Evolutionary conservation across 2,113 vertebrate species (phyloP), one percentile per base, ranked within the genome.

Genomic region (Taurulus bubalis): DNA sequence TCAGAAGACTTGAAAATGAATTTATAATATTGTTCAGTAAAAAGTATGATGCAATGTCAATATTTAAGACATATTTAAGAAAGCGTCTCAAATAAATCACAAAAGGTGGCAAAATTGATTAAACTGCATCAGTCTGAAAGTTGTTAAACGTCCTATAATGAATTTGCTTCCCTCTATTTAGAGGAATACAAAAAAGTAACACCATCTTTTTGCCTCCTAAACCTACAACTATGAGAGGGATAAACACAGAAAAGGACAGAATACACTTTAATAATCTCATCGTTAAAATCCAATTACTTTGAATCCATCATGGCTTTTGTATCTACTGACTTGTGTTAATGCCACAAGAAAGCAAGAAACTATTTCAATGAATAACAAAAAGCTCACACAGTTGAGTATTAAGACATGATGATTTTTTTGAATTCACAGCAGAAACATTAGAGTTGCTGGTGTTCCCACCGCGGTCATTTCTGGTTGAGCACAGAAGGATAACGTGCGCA

Each of bases 401-500:
- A 14, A 24, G 5, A 67, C 18, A 1, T 42, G 3, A 45, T 26
- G 28, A 18, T 28, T 26, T 70, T 69, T 73, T 8, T 66, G 14
- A 10, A 56, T 14, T 80, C 11, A 24, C 58, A 75, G 70, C n/a
- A 65, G 26, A 24, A 26, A 79, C 6, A 56, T 22, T 45, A 72
- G 22, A 67, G 32, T 47, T 45, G n/a, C 65, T 62, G 42, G 40
- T 15, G 58, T 56, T 75, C 40, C 74, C 74, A 45, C 69, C 51
- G 51, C 1, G 18, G 28, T 58, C 59, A 71, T 83, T 69, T 81
- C 16, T 58, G 55, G 73, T 5, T 42, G 80, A 68, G 81, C 75
- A 73, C 64, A 65, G 51, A 63, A 38, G 62, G 84, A 76, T 32
- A 76, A 77, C 30, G 81, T 81, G 58, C 71, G 28, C 64, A 28